Evolutionary conservation across 2,113 vertebrate species (phyloP).

Genomic region (Canis aureus): DNA sequence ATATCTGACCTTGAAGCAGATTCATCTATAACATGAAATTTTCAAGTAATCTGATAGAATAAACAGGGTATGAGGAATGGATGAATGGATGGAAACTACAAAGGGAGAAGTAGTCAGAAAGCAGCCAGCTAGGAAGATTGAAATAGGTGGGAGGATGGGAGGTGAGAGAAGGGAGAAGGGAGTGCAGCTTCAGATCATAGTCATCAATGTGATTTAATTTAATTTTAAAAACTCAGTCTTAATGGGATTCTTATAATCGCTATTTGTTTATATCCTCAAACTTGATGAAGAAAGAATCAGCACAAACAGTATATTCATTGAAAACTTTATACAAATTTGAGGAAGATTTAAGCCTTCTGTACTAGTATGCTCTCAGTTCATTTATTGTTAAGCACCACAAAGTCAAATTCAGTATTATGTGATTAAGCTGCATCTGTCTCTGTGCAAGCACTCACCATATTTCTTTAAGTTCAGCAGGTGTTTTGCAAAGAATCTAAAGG

Average conservation of each 20-base stretch:
- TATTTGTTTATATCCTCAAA: slow-evolving; percentile 68
- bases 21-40: slow-evolving; percentile 65
- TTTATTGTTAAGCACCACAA: slow-evolving; percentile 87
- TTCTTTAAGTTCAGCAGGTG: slow-evolving; percentile 91
- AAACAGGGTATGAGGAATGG: slow-evolving; percentile 75
- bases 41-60: slow-evolving; percentile 74
- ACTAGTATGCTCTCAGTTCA: slow-evolving; percentile 81
- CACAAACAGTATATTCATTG: slow-evolving; percentile 63
- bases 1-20: slow-evolving; percentile 66
- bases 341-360: slow-evolving; percentile 84
- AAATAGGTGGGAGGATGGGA: neutral
- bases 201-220: slow-evolving; percentile 36
- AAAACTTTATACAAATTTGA: slow-evolving; percentile 81
- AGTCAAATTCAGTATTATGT: slow-evolving; percentile 89
- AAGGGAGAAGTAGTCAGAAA: slow-evolving; percentile 7
- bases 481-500: slow-evolving; percentile 88
- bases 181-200: neutral
- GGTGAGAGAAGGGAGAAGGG: neutral
- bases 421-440: slow-evolving; percentile 91
- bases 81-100: slow-evolving; percentile 48
- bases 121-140: slow-evolving; percentile 7
- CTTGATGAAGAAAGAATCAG: slow-evolving; percentile 70
- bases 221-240: slow-evolving; percentile 17
- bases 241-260: slow-evolving; percentile 67
- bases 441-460: slow-evolving; percentile 87